Conservation (phyloP, 2,113 vertebrate genomes). For the Ctenomys sociabilis region DNA sequence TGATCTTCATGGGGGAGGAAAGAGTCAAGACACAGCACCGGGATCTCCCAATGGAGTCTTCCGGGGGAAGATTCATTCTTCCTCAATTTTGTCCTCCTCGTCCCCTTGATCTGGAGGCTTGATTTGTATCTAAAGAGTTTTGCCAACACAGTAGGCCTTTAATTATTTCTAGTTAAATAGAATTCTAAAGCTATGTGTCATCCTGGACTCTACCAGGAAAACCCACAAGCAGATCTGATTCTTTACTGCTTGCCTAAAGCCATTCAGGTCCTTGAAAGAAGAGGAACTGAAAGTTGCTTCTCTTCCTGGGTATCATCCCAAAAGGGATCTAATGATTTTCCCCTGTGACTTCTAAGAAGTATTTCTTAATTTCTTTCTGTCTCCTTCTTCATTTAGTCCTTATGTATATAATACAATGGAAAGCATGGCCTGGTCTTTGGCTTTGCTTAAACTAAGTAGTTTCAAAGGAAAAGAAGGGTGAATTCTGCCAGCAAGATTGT, state of each 20-base stretch:
- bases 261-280: conserved; percentile 59
- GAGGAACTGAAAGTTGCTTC: conserved; percentile 64
- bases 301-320: conserved; percentile 33
- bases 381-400: not conserved
- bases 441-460: not conserved
- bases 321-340: conserved; percentile 28
- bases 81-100: not conserved
- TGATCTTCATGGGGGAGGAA: not conserved
- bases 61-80: not conserved
- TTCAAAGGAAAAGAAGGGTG: not conserved
- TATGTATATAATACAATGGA: not conserved
- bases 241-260: conserved; percentile 15
- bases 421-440: not conserved
- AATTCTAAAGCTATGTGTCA: conserved; percentile 63
- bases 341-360: conserved; percentile 31
- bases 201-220: conserved; percentile 62
- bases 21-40: not conserved
- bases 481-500: not conserved
- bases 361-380: not conserved
- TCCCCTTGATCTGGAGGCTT: conserved; percentile 35
- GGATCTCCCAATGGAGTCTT: not conserved
- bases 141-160: conserved; percentile 35
- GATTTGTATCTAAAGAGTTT: conserved; percentile 22
- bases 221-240: conserved; percentile 49
- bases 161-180: conserved; percentile 60